Conservation (phyloP, 2,113 vertebrate species). For the Hippoglossus stenolepis region DNA sequence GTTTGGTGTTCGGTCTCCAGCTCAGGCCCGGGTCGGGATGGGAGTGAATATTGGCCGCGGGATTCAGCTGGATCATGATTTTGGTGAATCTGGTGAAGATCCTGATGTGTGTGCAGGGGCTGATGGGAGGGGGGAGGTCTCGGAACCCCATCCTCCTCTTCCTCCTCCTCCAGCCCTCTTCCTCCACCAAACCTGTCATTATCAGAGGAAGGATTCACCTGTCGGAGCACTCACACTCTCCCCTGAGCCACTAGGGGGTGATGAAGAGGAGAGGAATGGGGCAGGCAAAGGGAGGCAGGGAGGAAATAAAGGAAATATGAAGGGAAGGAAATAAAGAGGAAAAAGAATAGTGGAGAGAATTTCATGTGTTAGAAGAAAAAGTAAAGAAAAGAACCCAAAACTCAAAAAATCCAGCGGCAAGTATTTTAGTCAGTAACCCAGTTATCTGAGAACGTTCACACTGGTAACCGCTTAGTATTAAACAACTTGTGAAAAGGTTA, state of each 20-base stretch:
- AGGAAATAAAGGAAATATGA: not conserved
- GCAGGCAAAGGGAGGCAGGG: conserved; percentile 26
- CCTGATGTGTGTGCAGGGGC: not conserved
- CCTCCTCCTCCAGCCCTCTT: conserved; percentile 30
- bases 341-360: conserved; percentile 6
- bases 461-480: too few species aligned
- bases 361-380: conserved; percentile 33
- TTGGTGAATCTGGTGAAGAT: conserved; percentile 16
- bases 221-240: conserved; percentile 87
- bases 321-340: conserved; percentile 9
- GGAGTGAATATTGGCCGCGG: not conserved
- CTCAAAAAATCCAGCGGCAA: not conserved
- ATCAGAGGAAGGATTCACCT: conserved; percentile 97
- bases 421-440: not conserved
- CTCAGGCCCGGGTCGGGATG: not conserved
- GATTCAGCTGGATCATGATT: not conserved
- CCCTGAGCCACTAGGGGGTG: conserved; percentile 83
- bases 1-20: not conserved
- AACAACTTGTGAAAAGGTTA: too few species aligned
- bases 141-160: conserved; percentile 54
- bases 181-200: conserved; percentile 67
- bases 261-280: conserved; percentile 1
- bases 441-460: too few species aligned
- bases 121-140: conserved; percentile 38
- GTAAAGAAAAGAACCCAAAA: conserved; percentile 21